Evolutionary conservation across 2,113 vertebrate genomes (phyloP), one percentile per base, ranked within the genome.

Genomic region (Telmatochromis brachygnathus): DNA sequence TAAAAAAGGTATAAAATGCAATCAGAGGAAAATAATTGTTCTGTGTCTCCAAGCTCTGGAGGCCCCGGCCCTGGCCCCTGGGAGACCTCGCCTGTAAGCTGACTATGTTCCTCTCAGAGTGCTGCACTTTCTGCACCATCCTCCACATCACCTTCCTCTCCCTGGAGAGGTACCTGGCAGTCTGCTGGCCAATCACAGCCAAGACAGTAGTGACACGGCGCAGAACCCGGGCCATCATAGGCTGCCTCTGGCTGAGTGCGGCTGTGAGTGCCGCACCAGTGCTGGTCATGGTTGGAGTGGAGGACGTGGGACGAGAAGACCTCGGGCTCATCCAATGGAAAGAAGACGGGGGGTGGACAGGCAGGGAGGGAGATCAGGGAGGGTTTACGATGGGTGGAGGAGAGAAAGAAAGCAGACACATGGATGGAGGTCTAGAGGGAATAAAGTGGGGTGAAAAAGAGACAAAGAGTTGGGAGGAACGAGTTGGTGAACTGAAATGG

Each of bases 61-160:
- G 86, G 12, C 96, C 94, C 81, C 89, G 91, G 26, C 96, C 97
- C 6, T 97, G 97, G 97, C 82, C 87, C 8, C 88, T 97, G 1
- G 97, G 97, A 12, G 95, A 96, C 30, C 79, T 94, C 1, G 86
- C 88, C 83, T 97, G 97, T 86, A 97, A 96, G 68, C 89, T 97
- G 53, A 95, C 96, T 1, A 93, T 96, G 95, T 97, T 96, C 84
- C 89, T 96, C 21, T 96, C 96, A 6, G 97, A 97, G 84, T 96
- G 96, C 89, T 97, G 97, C 92, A 97, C 97, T 80, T 97, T 96
- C 92, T 96, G 96, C 79, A 96, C 96, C 87, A 96, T 97, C 91
- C 96, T 97, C 35, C 97, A 97, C 93, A 96, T 97, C 93, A 97
- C 97, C 5, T 96, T 96, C 4, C 92, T 97, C 30, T 96, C 96